A percentile compares a stretch with the other conserved stretches of the same genome.
Evolutionary conservation across 1,140 invertebrate genomes (phyloP).

Genomic region (Thaumatotibia leucotreta): DNA sequence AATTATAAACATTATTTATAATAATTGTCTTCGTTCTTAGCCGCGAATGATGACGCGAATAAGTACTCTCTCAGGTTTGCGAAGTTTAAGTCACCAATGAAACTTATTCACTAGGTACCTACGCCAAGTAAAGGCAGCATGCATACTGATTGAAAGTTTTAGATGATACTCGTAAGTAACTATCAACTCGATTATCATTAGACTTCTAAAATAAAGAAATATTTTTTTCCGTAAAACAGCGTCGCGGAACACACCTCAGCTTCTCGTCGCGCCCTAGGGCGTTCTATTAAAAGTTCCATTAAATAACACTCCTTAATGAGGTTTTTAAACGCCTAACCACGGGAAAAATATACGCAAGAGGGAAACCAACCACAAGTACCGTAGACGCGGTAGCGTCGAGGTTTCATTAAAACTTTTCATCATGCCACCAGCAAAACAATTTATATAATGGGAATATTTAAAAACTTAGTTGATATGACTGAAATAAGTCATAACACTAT

Average conservation of each 20-base stretch:
- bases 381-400: background rate
- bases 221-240: background rate
- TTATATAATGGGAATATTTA: background rate
- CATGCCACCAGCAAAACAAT: background rate
- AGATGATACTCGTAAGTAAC: too few relatives aligned
- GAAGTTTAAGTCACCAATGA: too few relatives aligned
- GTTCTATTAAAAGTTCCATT: conserved; percentile 7
- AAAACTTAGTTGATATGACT: background rate
- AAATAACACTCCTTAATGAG: conserved; percentile 12
- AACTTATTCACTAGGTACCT: too few relatives aligned
- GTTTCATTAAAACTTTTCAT: background rate
- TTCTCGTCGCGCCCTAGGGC: background rate
- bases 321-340: conserved; percentile 11
- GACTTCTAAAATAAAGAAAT: too few relatives aligned
- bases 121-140: too few relatives aligned
- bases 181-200: too few relatives aligned
- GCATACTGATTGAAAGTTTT: too few relatives aligned
- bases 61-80: too few relatives aligned
- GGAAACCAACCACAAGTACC: background rate
- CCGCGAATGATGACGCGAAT: too few relatives aligned
- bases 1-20: too few relatives aligned
- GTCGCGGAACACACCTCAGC: background rate
- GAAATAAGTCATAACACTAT: background rate
- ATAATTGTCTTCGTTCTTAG: too few relatives aligned
- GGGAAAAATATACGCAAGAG: conserved; percentile 3